Percentiles rank a stretch among this genome's conserved stretches.
phyloP scores from a whole-genome alignment of 2,113 vertebrate species.

The Callospermophilus lateralis region DNA sequence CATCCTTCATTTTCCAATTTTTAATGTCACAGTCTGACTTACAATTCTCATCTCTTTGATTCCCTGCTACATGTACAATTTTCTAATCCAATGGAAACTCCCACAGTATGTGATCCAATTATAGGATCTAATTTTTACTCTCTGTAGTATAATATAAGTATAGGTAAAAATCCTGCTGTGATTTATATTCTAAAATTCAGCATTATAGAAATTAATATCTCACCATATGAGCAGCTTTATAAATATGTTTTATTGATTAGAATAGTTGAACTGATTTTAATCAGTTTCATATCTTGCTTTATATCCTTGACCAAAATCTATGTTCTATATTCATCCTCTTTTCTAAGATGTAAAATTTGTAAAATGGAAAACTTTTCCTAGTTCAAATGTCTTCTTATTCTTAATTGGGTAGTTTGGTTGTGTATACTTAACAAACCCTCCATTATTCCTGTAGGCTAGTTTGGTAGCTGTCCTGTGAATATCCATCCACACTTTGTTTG shows the following conservation, averaged over 20 bases:
- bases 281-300: background rate
- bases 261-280: background rate
- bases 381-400: background rate
- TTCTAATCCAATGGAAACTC: slow-evolving; percentile 54
- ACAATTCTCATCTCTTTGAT: background rate
- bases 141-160: background rate
- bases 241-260: background rate
- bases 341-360: background rate
- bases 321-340: background rate
- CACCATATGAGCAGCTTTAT: background rate
- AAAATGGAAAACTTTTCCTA: background rate
- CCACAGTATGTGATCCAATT: slow-evolving; percentile 1
- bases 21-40: background rate
- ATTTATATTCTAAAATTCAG: slow-evolving; percentile 43
- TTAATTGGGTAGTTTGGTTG: background rate
- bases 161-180: slow-evolving; percentile 42
- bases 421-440: background rate
- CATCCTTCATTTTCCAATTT: background rate
- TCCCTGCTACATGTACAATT: slow-evolving; percentile 26
- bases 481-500: background rate
- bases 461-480: background rate
- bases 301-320: background rate
- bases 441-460: background rate
- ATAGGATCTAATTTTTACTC: slow-evolving; percentile 58
- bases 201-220: slow-evolving; percentile 48